Percentiles rank a stretch among this genome's conserved stretches.
These are phyloP conservation scores for Apogon hyalosoma DNA, from an alignment of 2,797 vertebrate species.

Conservation along the genomic window DNA sequence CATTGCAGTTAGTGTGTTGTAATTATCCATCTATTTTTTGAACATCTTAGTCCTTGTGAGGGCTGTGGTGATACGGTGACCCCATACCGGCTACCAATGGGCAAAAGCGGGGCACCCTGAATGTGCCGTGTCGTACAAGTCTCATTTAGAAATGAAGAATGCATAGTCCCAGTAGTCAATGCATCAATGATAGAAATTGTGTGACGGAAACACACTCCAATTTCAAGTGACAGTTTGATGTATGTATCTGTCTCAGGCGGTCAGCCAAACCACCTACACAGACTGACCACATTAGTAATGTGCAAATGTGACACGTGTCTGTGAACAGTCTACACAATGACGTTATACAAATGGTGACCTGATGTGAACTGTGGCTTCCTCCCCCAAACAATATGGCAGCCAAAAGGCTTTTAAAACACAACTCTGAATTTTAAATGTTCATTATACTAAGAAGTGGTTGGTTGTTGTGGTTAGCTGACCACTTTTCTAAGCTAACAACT, in stretches of 20 bases:
- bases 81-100: no score
- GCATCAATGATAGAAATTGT: conserved; percentile 32
- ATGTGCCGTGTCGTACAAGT: no score
- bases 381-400: neutral
- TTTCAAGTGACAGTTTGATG: conserved; percentile 32
- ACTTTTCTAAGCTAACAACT: no score
- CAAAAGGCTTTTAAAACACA: no score
- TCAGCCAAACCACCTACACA: conserved; percentile 47
- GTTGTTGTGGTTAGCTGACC: no score
- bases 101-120: no score
- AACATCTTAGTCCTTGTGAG: no score
- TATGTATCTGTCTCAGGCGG: conserved; percentile 25
- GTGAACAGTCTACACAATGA: conserved; percentile 2
- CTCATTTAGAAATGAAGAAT: conserved; percentile 13
- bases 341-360: neutral
- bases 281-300: conserved; percentile 32
- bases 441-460: no score
- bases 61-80: no score
- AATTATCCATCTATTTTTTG: no score
- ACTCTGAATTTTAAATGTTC: no score
- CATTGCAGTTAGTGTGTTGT: no score
- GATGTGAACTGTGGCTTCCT: conserved; percentile 2
- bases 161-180: conserved; percentile 24
- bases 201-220: conserved; percentile 33
- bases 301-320: conserved; percentile 39